Evolutionary conservation across 2,113 vertebrate species (phyloP).

Genomic region (Peromyscus polionotus): DNA sequence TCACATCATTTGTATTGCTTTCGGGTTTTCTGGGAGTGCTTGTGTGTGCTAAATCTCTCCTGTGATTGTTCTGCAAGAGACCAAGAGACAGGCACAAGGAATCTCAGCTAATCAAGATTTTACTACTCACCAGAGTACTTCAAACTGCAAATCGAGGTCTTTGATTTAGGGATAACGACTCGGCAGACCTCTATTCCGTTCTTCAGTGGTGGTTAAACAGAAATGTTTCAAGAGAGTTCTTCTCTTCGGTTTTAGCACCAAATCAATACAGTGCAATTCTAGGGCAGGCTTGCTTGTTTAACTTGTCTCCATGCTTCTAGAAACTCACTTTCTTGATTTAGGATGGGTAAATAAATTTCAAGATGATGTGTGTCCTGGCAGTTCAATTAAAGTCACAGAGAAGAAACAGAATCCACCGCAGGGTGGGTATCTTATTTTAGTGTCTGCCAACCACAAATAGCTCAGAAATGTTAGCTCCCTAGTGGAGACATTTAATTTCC

Average conservation of each 20-base stretch:
- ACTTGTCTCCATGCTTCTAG: not conserved
- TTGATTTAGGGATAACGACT: slow-evolving; percentile 24
- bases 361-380: slow-evolving; percentile 48
- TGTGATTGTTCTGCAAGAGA: not conserved
- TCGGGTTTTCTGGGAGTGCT: not conserved
- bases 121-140: not conserved
- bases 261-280: slow-evolving; percentile 58
- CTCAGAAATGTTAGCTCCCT: slow-evolving; percentile 47
- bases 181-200: not conserved
- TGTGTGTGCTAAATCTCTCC: not conserved
- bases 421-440: slow-evolving; percentile 45
- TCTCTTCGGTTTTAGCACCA: not conserved
- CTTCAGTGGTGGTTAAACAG: slow-evolving; percentile 32
- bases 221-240: slow-evolving; percentile 51
- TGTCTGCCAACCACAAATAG: slow-evolving; percentile 57
- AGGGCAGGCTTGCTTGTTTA: slow-evolving; percentile 24
- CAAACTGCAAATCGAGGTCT: not conserved
- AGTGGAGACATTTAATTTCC: slow-evolving; percentile 65
- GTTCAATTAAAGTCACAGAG: slow-evolving; percentile 41
- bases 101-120: slow-evolving; percentile 32
- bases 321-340: slow-evolving; percentile 57
- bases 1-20: not conserved
- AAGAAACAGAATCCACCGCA: slow-evolving; percentile 32
- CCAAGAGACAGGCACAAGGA: not conserved
- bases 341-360: slow-evolving; percentile 68